Conservation (phyloP, 2,113 vertebrate genomes). For the Ceyx cyanopectus region DNA sequence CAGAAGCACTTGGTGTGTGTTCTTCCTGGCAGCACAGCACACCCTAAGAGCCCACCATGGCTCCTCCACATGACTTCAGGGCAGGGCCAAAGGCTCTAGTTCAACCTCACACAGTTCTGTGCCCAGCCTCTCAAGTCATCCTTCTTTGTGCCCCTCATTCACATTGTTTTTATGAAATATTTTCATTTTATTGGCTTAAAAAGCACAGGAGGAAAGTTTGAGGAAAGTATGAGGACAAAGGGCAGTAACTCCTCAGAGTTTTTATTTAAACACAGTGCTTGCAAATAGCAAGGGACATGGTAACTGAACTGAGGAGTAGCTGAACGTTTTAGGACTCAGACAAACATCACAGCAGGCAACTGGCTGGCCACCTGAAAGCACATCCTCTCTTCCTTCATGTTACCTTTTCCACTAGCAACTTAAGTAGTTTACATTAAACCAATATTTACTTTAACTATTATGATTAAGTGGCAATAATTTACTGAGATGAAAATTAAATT, state of each 20-base stretch:
- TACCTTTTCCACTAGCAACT: background rate
- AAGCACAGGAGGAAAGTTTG: background rate
- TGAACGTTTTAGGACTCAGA: background rate
- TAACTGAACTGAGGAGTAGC: background rate
- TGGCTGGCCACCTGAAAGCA: background rate
- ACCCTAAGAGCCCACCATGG: background rate
- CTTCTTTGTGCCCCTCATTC: background rate
- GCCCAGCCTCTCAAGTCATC: background rate
- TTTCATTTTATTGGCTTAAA: background rate
- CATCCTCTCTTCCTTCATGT: background rate
- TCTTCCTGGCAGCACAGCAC: background rate
- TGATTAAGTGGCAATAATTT: conserved; percentile 30
- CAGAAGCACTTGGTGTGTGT: background rate
- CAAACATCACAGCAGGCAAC: background rate
- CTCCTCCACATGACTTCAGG: fast-evolving
- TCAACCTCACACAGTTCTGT: background rate
- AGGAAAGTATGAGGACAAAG: background rate
- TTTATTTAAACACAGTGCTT: background rate
- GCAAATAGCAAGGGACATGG: background rate
- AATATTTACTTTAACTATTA: conserved; percentile 48
- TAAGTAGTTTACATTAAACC: conserved; percentile 7
- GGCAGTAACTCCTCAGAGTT: background rate
- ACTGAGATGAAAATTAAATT: background rate
- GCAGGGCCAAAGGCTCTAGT: background rate
- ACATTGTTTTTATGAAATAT: background rate